Conservation (phyloP, 2,113 vertebrate species). For the Pyrgilauda ruficollis region DNA sequence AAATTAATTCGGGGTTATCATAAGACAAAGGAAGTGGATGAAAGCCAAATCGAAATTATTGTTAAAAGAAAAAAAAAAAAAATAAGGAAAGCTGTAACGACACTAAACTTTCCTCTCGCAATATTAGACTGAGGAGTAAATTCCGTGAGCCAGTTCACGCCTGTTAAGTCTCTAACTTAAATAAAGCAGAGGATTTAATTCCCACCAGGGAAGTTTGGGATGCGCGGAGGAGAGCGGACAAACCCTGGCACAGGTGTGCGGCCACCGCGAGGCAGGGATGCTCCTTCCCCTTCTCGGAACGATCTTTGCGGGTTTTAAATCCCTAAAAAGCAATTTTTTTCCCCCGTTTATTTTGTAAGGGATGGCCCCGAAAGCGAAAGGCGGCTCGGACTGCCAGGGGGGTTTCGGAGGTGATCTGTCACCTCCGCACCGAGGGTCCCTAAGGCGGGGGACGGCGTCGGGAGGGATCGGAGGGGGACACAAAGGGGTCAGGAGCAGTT, state of each 20-base stretch:
- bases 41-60: neutral
- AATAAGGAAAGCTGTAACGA: neutral
- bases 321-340: neutral
- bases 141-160: neutral
- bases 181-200: neutral
- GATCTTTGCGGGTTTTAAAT: neutral
- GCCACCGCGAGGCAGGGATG: neutral
- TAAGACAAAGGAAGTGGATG: neutral
- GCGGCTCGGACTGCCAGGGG: neutral
- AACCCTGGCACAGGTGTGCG: neutral
- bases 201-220: neutral
- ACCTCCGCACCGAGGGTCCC: neutral
- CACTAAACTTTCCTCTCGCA: neutral
- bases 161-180: neutral
- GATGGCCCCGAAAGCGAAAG: neutral
- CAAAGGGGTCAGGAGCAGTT: neutral
- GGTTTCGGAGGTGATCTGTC: neutral
- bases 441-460: neutral
- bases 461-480: neutral
- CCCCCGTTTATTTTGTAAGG: rapidly evolving
- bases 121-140: neutral
- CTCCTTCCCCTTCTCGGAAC: neutral
- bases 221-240: neutral
- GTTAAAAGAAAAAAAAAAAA: neutral
- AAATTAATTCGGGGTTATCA: neutral